These are phyloP conservation scores for Sus cebifrons DNA, from an alignment of 2,797 vertebrate species.

Conservation along the genomic window DNA sequence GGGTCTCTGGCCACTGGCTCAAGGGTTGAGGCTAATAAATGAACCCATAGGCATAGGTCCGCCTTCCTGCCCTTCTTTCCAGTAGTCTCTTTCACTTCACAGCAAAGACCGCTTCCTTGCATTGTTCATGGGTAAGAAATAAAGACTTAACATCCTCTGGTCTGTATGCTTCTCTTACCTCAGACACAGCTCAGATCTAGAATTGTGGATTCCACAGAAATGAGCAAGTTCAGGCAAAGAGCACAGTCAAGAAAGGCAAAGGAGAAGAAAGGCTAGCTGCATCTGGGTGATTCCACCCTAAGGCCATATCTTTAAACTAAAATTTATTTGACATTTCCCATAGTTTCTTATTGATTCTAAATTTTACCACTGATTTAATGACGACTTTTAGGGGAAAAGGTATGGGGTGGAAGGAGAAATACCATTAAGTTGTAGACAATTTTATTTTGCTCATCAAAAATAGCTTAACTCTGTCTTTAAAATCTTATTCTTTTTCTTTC, in stretches of 20 bases:
- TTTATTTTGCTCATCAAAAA: slow-evolving; percentile 23
- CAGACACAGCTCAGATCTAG: not conserved
- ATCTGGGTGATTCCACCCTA: not conserved
- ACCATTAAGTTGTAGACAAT: not conserved
- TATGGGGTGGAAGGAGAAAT: not conserved
- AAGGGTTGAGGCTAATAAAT: not conserved
- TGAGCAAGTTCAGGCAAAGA: not conserved
- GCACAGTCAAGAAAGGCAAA: not conserved
- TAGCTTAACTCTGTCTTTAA: slow-evolving; percentile 25
- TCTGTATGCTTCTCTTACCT: not conserved
- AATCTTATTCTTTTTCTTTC: not conserved
- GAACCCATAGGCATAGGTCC: not conserved
- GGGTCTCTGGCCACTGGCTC: not conserved
- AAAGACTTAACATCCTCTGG: not conserved
- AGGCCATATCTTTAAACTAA: not conserved
- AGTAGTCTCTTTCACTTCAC: not conserved
- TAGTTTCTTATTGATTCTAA: not conserved
- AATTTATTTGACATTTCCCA: slow-evolving; percentile 17
- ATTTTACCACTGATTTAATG: slow-evolving; percentile 12
- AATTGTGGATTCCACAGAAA: not conserved
- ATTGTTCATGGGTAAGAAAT: not conserved
- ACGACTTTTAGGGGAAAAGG: not conserved
- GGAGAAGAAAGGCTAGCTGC: not conserved
- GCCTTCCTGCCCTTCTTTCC: not conserved
- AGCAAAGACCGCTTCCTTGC: not conserved